Base-by-base conservation (phyloP, 2,797 vertebrate genomes). In the Gorsachius magnificus region DNA sequence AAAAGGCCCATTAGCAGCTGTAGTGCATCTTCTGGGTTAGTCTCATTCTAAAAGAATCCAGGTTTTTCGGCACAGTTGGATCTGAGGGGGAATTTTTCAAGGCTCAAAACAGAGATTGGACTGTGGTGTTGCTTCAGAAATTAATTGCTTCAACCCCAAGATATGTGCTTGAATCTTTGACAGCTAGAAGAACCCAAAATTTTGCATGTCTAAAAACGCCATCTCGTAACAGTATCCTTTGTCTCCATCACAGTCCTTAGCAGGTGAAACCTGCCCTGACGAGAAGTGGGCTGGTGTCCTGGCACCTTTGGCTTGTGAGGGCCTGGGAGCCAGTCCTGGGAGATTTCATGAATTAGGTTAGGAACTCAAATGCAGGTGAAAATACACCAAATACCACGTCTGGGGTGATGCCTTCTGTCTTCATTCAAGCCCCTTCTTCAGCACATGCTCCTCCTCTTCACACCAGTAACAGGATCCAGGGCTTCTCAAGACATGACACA, bases 381-480 rank as follows among this genome's bases (percentile, higher is more conserved):
- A 88, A 51, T 18, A 15, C 17, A 18, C 50, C 38, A 76, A 29
- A 70, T 82, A 13, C 38, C 61, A 56, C 38, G 17, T 60, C 35
- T 79, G 35, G 14, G 1, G 0, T 79, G 46, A 29, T 69, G 38
- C 6, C 12, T 92, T 82, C 54, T 85, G 36, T 56, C 19, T 68
- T 77, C 8, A 16, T 48, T 53, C 50, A 57, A 57, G 26, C 7
- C 13, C 13, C 25, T 74, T 74, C 61, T 80, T 61, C 74, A 76
- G 31, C 35, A 79, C 38, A 2, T 7, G 13, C 38, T 82, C 16
- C 54, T 89, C 63, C 35, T 13, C 78, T 79, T 74, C 51, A 77
- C 11, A 54, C 0, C 0, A 68, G 16, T 57, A 56, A 48, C 0
- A 0, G 31, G 17, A 81, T 10, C 10, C 26, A 75, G 54, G 6